Evolutionary conservation across 2,888 invertebrate species (phyloP), one percentile per base, ranked within the genome.

Genomic region (Boloria selene): DNA sequence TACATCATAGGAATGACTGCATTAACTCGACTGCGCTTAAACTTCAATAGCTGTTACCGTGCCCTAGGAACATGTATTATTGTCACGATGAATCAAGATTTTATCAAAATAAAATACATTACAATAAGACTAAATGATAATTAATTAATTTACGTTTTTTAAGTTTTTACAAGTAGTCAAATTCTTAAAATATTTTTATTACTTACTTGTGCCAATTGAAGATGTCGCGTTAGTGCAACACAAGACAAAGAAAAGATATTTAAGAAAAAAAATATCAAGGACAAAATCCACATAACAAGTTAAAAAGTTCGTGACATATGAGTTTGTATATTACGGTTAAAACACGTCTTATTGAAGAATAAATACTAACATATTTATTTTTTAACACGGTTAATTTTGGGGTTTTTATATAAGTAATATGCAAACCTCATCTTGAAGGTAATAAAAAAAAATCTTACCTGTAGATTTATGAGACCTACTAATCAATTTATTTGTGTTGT

Each of bases 331-430:
- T 79, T 82, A 79, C 78, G 76, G 77, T 78, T 73, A 74, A 76
- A 79, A 68, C 68, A 72, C 74, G 68, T 77, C 79, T 74, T 75
- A 75, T 79, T 78, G 77, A 77, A 77, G 74, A 77, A 80, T 71
- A 76, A 81, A 87, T 84, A 83, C 77, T 85, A 86, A 87, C 82
- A 79, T 69, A 78, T 80, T 75, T 78, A 79, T 79, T 75, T 81
- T 83, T 82, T 78, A 74, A 38, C 31, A 38, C 31, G 31, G 31
- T 38, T 38, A 7, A 7, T 38, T 38, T 38, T 10, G 31, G 10
- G 0, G 0, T 7, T 38, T 38, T 38, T 38, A 38, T 38, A 38
- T 38, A n/a, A n/a, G n/a, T n/a, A n/a, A n/a, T n/a, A n/a, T n/a
- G n/a, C n/a, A n/a, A n/a, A n/a, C n/a, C 10, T 38, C 31, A 7